phyloP scores from a whole-genome alignment of 1,140 invertebrate species.

The Branchinecta lynchi region DNA sequence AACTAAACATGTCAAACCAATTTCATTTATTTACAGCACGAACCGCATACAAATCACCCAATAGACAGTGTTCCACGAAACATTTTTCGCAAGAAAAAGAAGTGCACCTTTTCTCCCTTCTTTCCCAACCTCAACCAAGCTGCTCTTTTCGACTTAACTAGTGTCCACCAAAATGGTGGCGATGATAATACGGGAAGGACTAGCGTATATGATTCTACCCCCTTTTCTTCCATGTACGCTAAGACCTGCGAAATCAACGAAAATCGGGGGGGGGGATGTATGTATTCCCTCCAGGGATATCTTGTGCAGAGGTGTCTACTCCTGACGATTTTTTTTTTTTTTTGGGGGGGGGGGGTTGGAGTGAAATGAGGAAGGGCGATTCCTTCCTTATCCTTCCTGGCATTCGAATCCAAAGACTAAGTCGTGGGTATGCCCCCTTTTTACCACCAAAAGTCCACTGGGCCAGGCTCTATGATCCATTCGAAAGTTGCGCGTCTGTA shows the following conservation, averaged over 20 bases:
- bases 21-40: no score
- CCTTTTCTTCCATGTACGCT: not conserved
- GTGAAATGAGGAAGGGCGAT: not conserved
- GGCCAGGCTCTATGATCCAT: not conserved
- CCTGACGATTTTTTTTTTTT: slow-evolving; percentile 2
- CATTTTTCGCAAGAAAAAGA: not conserved
- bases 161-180: not conserved
- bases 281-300: not conserved
- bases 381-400: no score
- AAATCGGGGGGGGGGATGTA: not conserved
- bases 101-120: not conserved
- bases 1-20: not conserved
- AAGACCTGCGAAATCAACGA: not conserved
- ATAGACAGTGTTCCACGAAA: not conserved
- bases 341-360: not conserved
- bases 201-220: no score
- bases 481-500: not conserved
- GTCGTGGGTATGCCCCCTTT: not conserved
- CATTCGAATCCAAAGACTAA: not conserved
- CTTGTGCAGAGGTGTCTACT: not conserved
- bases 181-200: not conserved
- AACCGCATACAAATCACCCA: not conserved
- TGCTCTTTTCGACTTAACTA: not conserved
- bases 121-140: not conserved
- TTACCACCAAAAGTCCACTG: not conserved